Conservation (phyloP, 2,113 vertebrate species). For the Notiomystis cincta region DNA sequence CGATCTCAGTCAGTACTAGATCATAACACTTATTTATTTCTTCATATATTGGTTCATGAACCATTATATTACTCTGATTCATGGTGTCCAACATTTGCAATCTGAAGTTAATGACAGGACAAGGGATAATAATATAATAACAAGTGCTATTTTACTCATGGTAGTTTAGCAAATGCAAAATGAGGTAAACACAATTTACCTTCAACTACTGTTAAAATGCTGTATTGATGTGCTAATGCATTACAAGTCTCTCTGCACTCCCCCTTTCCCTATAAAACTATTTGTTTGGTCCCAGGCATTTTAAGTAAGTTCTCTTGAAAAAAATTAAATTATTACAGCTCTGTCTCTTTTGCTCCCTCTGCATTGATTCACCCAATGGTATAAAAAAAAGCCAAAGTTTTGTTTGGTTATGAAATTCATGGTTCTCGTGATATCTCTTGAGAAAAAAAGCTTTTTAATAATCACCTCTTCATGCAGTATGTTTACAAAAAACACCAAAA, state of each 20-base stretch:
- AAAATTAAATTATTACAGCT: background rate
- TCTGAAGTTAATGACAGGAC: background rate
- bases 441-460: slow-evolving; percentile 5
- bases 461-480: background rate
- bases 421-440: background rate
- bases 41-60: background rate
- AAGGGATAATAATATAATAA: background rate
- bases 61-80: background rate
- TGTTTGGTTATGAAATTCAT: background rate
- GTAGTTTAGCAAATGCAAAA: background rate
- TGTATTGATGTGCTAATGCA: background rate
- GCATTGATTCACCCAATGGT: background rate
- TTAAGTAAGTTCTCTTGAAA: background rate
- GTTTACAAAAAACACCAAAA: slow-evolving; percentile 2
- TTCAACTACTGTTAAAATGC: background rate
- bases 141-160: background rate
- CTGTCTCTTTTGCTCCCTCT: background rate
- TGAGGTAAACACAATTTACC: background rate
- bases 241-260: background rate
- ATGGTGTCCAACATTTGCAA: background rate
- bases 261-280: background rate
- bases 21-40: background rate
- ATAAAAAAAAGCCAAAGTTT: background rate
- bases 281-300: background rate
- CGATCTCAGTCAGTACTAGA: background rate